phyloP scores from a whole-genome alignment of 2,797 vertebrate species.

The Dendrocincla fuliginosa region DNA sequence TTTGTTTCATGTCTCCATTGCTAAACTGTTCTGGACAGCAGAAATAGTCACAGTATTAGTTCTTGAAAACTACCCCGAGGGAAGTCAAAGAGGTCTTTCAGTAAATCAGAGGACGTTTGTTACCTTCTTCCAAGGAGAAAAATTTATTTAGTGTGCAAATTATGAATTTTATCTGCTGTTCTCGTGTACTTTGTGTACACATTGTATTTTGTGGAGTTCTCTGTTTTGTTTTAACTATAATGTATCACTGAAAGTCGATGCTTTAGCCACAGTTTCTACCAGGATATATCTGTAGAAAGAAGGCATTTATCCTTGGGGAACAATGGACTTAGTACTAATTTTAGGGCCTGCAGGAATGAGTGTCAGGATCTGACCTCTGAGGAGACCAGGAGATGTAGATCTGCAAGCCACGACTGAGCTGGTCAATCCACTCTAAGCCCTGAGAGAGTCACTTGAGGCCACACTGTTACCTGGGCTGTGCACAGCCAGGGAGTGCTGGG shows the following conservation, averaged over 20 bases:
- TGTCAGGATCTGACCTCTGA: neutral
- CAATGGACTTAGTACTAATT: neutral
- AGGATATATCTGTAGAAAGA: neutral
- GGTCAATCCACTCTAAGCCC: neutral
- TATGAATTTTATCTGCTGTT: neutral
- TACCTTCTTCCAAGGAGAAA: neutral
- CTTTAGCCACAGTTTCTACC: neutral
- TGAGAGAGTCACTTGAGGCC: neutral
- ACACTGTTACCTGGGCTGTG: neutral
- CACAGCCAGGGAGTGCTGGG: neutral
- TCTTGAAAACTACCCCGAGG: neutral
- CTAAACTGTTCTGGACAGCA: neutral
- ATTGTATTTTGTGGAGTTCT: neutral
- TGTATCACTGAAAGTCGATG: neutral
- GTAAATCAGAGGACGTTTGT: neutral
- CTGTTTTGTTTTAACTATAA: neutral
- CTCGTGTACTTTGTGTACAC: neutral
- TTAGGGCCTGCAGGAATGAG: neutral
- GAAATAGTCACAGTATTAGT: neutral
- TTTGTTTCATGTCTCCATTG: neutral
- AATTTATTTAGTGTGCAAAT: neutral
- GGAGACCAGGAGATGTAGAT: neutral
- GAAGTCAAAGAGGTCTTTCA: neutral
- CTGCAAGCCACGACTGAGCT: accelerated
- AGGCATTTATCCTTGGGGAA: neutral